Evolutionary conservation across 2,797 vertebrate species (phyloP).

Genomic region (Kryptolebias ocellatus): DNA sequence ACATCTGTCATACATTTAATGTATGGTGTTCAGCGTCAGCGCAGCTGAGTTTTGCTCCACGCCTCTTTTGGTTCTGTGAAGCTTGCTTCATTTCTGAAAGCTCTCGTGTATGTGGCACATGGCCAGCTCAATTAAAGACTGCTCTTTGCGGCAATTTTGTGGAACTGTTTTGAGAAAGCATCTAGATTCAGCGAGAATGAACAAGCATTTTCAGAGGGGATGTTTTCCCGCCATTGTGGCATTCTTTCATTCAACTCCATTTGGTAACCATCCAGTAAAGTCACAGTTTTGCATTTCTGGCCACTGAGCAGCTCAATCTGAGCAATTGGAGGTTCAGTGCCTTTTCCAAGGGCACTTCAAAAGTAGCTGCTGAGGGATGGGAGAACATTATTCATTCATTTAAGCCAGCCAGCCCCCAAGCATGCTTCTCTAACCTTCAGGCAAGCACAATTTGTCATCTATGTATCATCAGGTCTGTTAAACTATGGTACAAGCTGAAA

Average conservation of each 20-base stretch:
- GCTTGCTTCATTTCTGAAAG: too few relatives aligned
- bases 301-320: conserved; percentile 65
- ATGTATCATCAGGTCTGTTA: conserved; percentile 30
- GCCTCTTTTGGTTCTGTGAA: not conserved
- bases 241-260: conserved; percentile 58
- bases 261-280: conserved; percentile 59
- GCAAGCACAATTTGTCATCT: conserved; percentile 44
- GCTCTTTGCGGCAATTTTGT: too few relatives aligned
- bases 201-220: conserved; percentile 41
- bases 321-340: conserved; percentile 62
- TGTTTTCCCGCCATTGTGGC: conserved; percentile 45
- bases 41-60: not conserved
- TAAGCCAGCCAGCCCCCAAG: conserved; percentile 46
- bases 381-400: conserved; percentile 68
- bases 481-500: conserved; percentile 22
- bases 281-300: conserved; percentile 68
- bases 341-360: conserved; percentile 71
- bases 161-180: too few relatives aligned
- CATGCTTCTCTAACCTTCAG: conserved; percentile 56
- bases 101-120: too few relatives aligned
- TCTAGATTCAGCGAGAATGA: conserved; percentile 39
- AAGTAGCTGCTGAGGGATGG: conserved; percentile 58
- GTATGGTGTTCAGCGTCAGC: too few relatives aligned
- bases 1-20: too few relatives aligned
- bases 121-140: too few relatives aligned